Conservation (phyloP, 2,888 invertebrate genomes). For the Eudemis profundana region DNA sequence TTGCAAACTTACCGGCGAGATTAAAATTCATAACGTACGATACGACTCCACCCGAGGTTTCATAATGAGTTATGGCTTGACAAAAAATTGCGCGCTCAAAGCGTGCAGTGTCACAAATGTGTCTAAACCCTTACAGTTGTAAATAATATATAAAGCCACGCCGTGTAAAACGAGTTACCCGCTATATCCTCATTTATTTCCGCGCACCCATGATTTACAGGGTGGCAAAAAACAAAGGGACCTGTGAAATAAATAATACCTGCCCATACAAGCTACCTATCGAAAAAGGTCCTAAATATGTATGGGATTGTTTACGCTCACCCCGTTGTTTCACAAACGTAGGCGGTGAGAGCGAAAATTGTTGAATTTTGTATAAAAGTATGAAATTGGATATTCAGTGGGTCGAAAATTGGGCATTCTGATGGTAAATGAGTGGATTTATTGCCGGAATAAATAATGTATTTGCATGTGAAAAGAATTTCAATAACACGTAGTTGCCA, state of each 20-base stretch:
- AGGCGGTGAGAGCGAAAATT: slow-evolving; percentile 24
- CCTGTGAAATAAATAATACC: slow-evolving; percentile 31
- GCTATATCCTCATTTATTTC: slow-evolving; percentile 35
- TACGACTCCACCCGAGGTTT: too few relatives aligned
- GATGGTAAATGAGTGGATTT: slow-evolving; percentile 28
- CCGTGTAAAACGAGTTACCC: slow-evolving; percentile 21
- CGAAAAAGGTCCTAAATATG: neutral
- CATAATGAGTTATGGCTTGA: too few relatives aligned
- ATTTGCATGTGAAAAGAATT: slow-evolving; percentile 4
- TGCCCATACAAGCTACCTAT: slow-evolving; percentile 7
- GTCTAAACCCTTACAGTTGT: slow-evolving; percentile 1
- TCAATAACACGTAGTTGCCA: slow-evolving; percentile 5
- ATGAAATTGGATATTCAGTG: slow-evolving; percentile 36
- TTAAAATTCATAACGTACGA: too few relatives aligned
- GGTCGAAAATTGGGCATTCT: slow-evolving; percentile 23
- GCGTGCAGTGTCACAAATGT: neutral
- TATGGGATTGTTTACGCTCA: neutral
- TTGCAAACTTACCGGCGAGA: too few relatives aligned
- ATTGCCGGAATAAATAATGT: slow-evolving; percentile 21
- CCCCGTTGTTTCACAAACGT: neutral
- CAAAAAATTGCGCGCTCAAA: too few relatives aligned
- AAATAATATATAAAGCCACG: slow-evolving; percentile 32
- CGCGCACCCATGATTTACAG: slow-evolving; percentile 29
- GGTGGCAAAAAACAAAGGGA: slow-evolving; percentile 35
- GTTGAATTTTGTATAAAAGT: slow-evolving; percentile 21